Evolutionary conservation across 2,797 vertebrate genomes (phyloP).

Genomic region (Melanitta fusca): DNA sequence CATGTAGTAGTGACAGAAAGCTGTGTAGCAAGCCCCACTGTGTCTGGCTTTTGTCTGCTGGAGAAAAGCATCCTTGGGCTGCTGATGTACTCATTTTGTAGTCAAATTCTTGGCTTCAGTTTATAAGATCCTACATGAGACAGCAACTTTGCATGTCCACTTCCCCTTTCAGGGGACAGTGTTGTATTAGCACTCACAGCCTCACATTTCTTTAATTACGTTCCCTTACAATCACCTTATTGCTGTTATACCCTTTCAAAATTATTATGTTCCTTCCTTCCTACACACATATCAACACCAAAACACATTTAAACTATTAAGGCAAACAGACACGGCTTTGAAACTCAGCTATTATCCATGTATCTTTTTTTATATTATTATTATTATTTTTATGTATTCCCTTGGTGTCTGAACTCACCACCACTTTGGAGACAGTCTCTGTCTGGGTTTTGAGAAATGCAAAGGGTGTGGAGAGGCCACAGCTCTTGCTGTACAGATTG

Average conservation of each 20-base stretch:
- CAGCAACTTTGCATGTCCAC: neutral
- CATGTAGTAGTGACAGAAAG: conserved; percentile 9
- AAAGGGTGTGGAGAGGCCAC: neutral
- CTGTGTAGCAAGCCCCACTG: neutral
- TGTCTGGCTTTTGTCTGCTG: neutral
- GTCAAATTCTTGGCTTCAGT: conserved; percentile 13
- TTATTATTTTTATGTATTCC: neutral
- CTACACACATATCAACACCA: neutral
- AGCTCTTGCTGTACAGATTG: neutral
- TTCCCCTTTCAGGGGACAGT: neutral
- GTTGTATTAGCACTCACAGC: neutral
- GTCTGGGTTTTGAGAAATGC: neutral
- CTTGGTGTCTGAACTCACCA: neutral
- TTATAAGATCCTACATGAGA: conserved; percentile 3
- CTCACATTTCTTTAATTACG: neutral
- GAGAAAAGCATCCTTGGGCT: neutral
- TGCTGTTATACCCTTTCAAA: neutral
- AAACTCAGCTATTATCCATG: neutral
- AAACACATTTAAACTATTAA: neutral
- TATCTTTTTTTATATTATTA: neutral
- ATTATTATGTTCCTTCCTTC: neutral
- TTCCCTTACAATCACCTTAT: neutral
- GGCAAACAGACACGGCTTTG: neutral
- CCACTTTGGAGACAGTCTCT: neutral
- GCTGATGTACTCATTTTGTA: neutral